A percentile compares a stretch with the other conserved stretches of the same genome.
Evolutionary conservation across 92 coral and sea anemone species (phyloP).

Genomic region (Parazoanthus atlanticus): DNA sequence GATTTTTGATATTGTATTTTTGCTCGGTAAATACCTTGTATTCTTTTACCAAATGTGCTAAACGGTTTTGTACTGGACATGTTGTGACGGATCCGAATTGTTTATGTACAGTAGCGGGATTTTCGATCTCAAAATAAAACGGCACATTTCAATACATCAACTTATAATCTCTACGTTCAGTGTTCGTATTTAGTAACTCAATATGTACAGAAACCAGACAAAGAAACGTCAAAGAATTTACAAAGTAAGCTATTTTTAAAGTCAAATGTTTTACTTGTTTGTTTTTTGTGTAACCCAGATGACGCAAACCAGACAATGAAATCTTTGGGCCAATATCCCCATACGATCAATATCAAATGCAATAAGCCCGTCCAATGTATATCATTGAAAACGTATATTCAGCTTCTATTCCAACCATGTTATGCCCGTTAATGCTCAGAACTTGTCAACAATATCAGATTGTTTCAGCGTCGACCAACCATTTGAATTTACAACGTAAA

Average conservation of each 20-base stretch:
- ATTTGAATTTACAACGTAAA: too few relatives aligned
- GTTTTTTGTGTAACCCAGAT: not conserved
- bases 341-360: not conserved
- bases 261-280: not conserved
- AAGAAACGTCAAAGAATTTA: not conserved
- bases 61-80: not conserved
- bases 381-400: too few relatives aligned
- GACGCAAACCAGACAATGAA: conserved; percentile 12
- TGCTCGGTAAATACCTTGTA: not conserved
- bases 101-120: not conserved
- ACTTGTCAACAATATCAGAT: not conserved
- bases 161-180: not conserved
- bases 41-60: not conserved
- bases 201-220: not conserved
- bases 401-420: not conserved
- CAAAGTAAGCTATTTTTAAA: not conserved
- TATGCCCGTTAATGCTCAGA: not conserved
- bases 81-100: not conserved
- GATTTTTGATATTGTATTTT: too few relatives aligned
- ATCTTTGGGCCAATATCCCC: not conserved
- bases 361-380: not conserved
- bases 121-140: not conserved
- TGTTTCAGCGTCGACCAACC: too few relatives aligned
- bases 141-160: not conserved
- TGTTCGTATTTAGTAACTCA: not conserved